Evolutionary conservation across 2,797 vertebrate species (phyloP).

Genomic region (Silurus lanzhouensis): DNA sequence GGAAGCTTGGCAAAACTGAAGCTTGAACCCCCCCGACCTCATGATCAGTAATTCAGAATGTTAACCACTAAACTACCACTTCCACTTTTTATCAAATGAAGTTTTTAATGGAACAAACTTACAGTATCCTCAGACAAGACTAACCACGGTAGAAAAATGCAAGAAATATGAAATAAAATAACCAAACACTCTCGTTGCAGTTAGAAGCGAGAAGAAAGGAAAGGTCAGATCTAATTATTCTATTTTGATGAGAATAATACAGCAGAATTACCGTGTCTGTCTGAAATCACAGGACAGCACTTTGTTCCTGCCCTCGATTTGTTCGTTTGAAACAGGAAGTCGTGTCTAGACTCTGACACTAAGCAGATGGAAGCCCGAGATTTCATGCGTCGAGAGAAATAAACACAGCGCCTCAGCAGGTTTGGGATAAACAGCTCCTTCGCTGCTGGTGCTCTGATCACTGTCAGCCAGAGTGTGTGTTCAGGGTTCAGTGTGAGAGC

Average conservation of each 20-base stretch:
- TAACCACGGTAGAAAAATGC: too few relatives aligned
- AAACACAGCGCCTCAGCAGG: background rate
- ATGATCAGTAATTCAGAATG: too few relatives aligned
- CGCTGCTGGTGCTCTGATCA: constrained; percentile 17
- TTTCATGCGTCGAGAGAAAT: constrained; percentile 32
- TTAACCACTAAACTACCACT: too few relatives aligned
- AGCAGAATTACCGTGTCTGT: background rate
- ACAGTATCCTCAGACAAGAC: too few relatives aligned
- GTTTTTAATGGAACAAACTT: too few relatives aligned
- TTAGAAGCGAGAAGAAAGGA: constrained; percentile 11
- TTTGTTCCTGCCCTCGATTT: background rate
- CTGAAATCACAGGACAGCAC: background rate
- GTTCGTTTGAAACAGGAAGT: background rate
- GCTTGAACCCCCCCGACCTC: too few relatives aligned
- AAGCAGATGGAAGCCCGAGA: constrained; percentile 34
- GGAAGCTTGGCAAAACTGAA: too few relatives aligned
- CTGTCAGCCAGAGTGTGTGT: background rate
- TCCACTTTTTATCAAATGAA: too few relatives aligned
- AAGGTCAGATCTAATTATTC: constrained; percentile 29
- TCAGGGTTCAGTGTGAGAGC: too few relatives aligned
- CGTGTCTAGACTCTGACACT: constrained; percentile 5
- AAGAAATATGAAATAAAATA: too few relatives aligned
- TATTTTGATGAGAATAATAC: constrained; percentile 25
- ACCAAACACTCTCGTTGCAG: background rate
- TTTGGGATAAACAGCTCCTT: constrained; percentile 20